Conservation (phyloP, 30 jellyfish, hydroid and myxozoan species). For the Aurelia sp. region DNA sequence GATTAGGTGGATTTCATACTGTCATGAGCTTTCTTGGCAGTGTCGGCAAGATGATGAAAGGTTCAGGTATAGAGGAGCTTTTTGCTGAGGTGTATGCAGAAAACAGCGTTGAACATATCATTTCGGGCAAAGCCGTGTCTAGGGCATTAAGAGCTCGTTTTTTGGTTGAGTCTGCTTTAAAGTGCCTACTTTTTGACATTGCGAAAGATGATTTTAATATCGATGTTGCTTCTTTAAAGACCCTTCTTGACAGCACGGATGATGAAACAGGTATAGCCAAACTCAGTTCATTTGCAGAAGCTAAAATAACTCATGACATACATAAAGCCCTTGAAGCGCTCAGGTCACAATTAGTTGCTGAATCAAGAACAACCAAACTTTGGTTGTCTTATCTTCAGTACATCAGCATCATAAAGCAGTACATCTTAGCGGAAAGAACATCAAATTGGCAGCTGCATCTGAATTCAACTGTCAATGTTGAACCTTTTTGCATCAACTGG, state of each 20-base stretch:
- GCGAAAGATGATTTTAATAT: slow-evolving; percentile 21
- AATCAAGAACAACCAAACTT: slow-evolving; percentile 69
- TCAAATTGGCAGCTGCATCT: slow-evolving; percentile 76
- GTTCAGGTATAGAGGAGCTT: slow-evolving; percentile 69
- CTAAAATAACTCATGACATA: too few species aligned
- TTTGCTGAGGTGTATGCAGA: slow-evolving; percentile 60
- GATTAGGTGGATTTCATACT: slow-evolving; percentile 84
- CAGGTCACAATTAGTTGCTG: neutral
- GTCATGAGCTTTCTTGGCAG: slow-evolving; percentile 79
- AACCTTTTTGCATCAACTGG: slow-evolving; percentile 83
- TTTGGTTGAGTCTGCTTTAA: slow-evolving; percentile 68
- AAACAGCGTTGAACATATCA: slow-evolving; percentile 60
- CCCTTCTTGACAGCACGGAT: too few species aligned
- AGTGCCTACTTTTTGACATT: slow-evolving; percentile 27
- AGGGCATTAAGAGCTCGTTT: slow-evolving; percentile 74
- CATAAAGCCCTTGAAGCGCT: too few species aligned
- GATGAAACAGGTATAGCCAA: too few species aligned
- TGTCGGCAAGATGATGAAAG: slow-evolving; percentile 71
- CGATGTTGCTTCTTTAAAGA: slow-evolving; percentile 22
- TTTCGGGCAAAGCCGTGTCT: slow-evolving; percentile 72
- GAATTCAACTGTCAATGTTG: slow-evolving; percentile 52
- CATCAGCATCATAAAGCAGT: slow-evolving; percentile 59
- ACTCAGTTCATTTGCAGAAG: too few species aligned
- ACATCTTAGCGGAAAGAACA: slow-evolving; percentile 77
- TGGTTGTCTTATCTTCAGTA: slow-evolving; percentile 62